A percentile compares a stretch with the other conserved stretches of the same genome.
Conservation (phyloP, 1,140 invertebrate species). For the Leptonema lineaticorne region DNA sequence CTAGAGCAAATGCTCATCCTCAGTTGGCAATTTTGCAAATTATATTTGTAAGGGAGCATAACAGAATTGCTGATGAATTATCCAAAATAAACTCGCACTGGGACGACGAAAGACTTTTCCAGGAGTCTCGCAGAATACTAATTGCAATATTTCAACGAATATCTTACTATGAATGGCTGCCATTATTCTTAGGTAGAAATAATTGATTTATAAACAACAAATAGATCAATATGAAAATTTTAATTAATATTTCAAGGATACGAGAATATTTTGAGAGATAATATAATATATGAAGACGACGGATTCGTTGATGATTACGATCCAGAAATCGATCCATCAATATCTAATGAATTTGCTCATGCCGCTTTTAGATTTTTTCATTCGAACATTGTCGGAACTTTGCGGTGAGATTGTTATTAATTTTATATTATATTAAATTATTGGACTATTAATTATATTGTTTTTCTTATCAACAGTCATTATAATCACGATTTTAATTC, state of each 20-base stretch:
- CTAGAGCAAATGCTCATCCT: conserved; percentile 64
- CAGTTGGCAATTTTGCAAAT: conserved; percentile 62
- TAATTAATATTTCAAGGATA: conserved; percentile 1
- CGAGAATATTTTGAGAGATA: neutral
- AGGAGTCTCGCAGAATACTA: conserved; percentile 63
- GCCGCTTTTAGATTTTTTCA: conserved; percentile 89
- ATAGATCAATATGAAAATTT: neutral
- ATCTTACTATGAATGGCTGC: conserved; percentile 63
- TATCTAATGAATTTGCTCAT: conserved; percentile 62
- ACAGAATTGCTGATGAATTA: conserved; percentile 61
- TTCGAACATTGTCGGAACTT: conserved; percentile 78
- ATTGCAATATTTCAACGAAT: conserved; percentile 61
- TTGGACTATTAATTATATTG: too few species aligned
- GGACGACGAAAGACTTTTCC: conserved; percentile 62
- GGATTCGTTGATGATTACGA: conserved; percentile 70
- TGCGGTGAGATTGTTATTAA: too few species aligned
- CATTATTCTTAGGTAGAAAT: conserved; percentile 55
- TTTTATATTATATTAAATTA: too few species aligned
- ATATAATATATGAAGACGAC: conserved; percentile 44
- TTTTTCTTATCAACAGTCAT: too few species aligned
- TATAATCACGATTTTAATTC: neutral
- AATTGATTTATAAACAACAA: neutral
- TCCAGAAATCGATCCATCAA: conserved; percentile 57
- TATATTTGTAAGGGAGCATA: conserved; percentile 66
- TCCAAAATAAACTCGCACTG: conserved; percentile 61